Evolutionary conservation across 1,140 invertebrate genomes (phyloP).

Genomic region (Drosophila saltans): DNA sequence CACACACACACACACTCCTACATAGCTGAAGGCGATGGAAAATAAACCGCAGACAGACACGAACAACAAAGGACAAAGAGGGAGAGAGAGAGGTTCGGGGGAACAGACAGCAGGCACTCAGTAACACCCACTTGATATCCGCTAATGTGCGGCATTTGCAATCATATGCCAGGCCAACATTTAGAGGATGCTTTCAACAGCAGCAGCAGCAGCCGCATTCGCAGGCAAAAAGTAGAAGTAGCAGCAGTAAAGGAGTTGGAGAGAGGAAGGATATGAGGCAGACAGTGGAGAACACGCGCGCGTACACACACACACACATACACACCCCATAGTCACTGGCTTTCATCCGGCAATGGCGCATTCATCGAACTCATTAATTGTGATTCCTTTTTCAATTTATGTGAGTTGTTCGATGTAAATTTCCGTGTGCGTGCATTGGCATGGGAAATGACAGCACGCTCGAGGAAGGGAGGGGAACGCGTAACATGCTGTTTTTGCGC

Average conservation of each 20-base stretch:
- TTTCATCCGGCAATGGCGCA: constrained; percentile 52
- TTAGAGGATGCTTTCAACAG: constrained; percentile 18
- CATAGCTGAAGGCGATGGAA: constrained; percentile 28
- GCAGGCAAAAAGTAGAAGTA: not conserved
- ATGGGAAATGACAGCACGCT: constrained; percentile 23
- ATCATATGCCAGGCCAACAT: constrained; percentile 67
- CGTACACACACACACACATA: constrained; percentile 28
- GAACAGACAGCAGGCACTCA: constrained; percentile 53
- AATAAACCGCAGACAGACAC: constrained; percentile 55
- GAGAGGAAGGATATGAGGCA: constrained; percentile 43
- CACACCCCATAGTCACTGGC: constrained; percentile 23
- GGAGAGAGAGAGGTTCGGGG: not conserved
- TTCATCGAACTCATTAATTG: constrained; percentile 81
- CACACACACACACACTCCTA: constrained; percentile 22
- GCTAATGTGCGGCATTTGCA: constrained; percentile 81
- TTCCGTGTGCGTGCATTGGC: constrained; percentile 44
- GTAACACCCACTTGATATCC: constrained; percentile 81
- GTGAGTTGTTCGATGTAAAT: constrained; percentile 61
- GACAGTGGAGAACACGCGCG: constrained; percentile 22
- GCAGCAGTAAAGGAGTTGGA: not conserved
- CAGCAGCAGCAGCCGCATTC: not conserved
- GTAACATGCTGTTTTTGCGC: constrained; percentile 1
- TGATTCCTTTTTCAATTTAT: constrained; percentile 79
- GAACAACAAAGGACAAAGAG: constrained; percentile 25
- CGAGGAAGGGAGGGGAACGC: not conserved